These are phyloP conservation scores for Iselma pallidipennis DNA, from an alignment of 2,888 invertebrate species.

Conservation along the genomic window DNA sequence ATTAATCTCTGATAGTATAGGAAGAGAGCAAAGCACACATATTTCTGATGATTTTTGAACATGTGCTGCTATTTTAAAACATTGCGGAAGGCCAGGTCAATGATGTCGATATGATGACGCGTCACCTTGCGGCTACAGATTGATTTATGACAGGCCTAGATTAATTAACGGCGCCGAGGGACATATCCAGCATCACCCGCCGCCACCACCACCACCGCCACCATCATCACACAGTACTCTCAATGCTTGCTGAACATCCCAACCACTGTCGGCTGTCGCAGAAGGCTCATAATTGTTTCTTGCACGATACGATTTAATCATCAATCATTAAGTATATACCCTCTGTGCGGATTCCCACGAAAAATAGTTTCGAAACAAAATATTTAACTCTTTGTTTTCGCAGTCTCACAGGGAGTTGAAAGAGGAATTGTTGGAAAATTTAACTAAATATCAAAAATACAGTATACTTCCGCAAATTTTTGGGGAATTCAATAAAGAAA, in stretches of 20 bases:
- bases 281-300: slow-evolving; percentile 51
- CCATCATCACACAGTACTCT: slow-evolving; percentile 16
- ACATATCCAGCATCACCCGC: slow-evolving; percentile 47
- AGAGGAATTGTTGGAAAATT: too few species aligned
- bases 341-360: slow-evolving; percentile 14
- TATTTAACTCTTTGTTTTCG: neutral
- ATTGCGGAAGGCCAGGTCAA: slow-evolving; percentile 52
- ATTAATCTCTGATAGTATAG: slow-evolving; percentile 7
- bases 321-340: slow-evolving; percentile 39
- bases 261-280: slow-evolving; percentile 47
- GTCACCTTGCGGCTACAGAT: slow-evolving; percentile 57
- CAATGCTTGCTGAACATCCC: slow-evolving; percentile 35
- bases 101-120: slow-evolving; percentile 57
- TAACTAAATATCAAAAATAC: too few species aligned
- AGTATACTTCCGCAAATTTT: too few species aligned
- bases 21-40: slow-evolving; percentile 5
- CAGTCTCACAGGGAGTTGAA: too few species aligned
- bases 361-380: slow-evolving; percentile 4
- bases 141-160: slow-evolving; percentile 54
- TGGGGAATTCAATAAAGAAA: too few species aligned
- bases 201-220: slow-evolving; percentile 34
- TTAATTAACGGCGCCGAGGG: slow-evolving; percentile 53
- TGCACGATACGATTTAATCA: slow-evolving; percentile 49
- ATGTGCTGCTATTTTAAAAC: slow-evolving; percentile 43
- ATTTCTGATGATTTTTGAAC: slow-evolving; percentile 34